Base-by-base conservation (phyloP, 2,113 vertebrate genomes). In the Sula dactylatra region DNA sequence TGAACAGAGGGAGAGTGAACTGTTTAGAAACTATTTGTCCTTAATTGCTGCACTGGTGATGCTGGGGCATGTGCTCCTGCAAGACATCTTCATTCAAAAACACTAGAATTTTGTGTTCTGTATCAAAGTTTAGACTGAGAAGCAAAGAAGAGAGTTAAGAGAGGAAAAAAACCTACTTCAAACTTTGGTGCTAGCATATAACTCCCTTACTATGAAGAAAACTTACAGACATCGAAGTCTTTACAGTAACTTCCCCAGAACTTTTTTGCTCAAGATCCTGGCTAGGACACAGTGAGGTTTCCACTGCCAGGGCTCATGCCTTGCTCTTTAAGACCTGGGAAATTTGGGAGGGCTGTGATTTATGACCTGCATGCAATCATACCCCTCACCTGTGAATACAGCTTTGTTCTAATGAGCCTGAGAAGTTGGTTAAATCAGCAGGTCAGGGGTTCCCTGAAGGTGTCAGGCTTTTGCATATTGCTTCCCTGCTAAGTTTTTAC, bases 391-490 rank as follows among this genome's bases (percentile, higher is more conserved):
- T 25, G 25, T 52, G 42, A 49, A 58, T 70, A 24, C 56, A 42
- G 52, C 78, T 95, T 95, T 93, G 26, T 82, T 82, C 65, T 81
- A 93, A 92, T 4, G 31, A 85, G 59, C 50, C 27, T 5, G 50
- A 90, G 94, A 95, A 90, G 59, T 71, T 81, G 52, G 85, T 50
- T 62, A 82, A 95, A 69, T 55, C 94, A 82, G 38, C 81, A 16
- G 34, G 69, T 78, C 62, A 36, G 62, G 58, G 54, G 11, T 14
- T 82, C 64, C 77, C 69, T 11, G 32, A 69, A 88, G 76, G 18
- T 40, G 21, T 66, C 55, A 88, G 82, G 74, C 80, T 65, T 91
- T 93, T 71, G 54, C 59, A 88, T 36, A 20, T 80, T 44, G 38
- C 27, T 62, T 69, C 34, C 44, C 11, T 6, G 1, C 17, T 4